Percentiles rank a stretch among this genome's conserved stretches.
Conservation (phyloP, 2,113 vertebrate species). For the Phodopus roborovskii region DNA sequence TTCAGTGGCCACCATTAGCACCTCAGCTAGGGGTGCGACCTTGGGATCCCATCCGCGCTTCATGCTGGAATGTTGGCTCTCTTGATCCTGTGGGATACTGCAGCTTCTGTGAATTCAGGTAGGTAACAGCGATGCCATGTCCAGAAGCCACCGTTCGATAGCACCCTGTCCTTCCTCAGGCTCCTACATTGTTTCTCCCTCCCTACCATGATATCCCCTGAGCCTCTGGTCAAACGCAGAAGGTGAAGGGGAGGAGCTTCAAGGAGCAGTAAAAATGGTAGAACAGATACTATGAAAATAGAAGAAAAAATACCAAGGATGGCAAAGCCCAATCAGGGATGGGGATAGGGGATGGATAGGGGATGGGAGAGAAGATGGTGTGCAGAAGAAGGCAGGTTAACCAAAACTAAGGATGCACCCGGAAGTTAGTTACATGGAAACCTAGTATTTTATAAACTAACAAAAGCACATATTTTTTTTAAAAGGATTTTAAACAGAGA, state of each 20-base stretch:
- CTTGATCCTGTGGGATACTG: not conserved
- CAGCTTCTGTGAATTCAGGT: not conserved
- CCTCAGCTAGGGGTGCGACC: not conserved
- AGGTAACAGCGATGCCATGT: fast-evolving
- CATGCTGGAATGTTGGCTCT: not conserved
- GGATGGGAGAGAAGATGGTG: not conserved
- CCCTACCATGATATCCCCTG: not conserved
- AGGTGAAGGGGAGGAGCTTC: not conserved
- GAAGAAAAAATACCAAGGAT: too few relatives aligned
- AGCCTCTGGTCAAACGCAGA: too few relatives aligned
- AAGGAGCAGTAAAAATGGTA: not conserved
- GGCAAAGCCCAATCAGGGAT: not conserved
- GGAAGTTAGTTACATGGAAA: not conserved
- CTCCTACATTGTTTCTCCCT: not conserved
- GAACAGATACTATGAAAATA: not conserved
- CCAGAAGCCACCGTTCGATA: not conserved
- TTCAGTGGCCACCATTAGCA: not conserved
- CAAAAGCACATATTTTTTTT: not conserved
- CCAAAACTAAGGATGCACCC: not conserved
- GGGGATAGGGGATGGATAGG: not conserved
- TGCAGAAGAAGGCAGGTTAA: not conserved
- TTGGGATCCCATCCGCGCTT: not conserved
- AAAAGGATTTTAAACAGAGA: not conserved
- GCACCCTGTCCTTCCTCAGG: not conserved
- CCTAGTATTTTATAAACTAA: not conserved